Base-by-base conservation (phyloP, 1,140 invertebrate genomes). In the Hyles euphorbiae region DNA sequence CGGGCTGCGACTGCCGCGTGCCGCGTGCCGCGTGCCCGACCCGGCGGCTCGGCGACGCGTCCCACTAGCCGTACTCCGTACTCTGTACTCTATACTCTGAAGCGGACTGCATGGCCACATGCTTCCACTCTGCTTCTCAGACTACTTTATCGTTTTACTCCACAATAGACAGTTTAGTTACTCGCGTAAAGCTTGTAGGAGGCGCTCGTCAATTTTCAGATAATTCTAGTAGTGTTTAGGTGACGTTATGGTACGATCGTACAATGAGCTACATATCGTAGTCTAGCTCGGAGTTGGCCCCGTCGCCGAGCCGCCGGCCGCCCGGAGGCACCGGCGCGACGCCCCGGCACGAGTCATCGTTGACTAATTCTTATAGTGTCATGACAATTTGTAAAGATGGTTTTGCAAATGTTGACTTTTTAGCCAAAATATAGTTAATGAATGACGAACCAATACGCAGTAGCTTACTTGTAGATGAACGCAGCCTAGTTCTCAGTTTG, bases 381-480 rank as follows among this genome's bases (percentile, higher is more conserved):
- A 83, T 86, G 81, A 88, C 81, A 83, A 81, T 86, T 88, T 87
- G 83, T 88, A 80, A 88, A 81, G 72, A 77, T 72, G 74, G 73
- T 88, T 88, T 88, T 88, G 86, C 86, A 86, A 87, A 81, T 85
- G 83, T 88, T 88, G 84, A 88, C 78, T 87, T 88, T 88, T 82
- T 88, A 88, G 86, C 86, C 84, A 87, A 87, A 88, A 84, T 83
- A 86, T 88, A 88, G 81, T 67, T 86, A 82, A 83, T 82, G 78
- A 86, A 88, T 70, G 83, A 88, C 81, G 86, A 88, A 88, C 86
- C 84, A 87, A 88, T 87, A 82, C 73, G 84, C 84, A 81, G 79
- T 88, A 88, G 86, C 83, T 88, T 87, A 82, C 70, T 82, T 63
- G 86, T 88, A 88, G 84, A 79, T 75, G 72, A 81, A 85, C 72